A percentile compares a stretch with the other conserved stretches of the same genome.
These are phyloP conservation scores for Microctonus brassicae DNA, from an alignment of 2,888 invertebrate species.

Conservation along the genomic window DNA sequence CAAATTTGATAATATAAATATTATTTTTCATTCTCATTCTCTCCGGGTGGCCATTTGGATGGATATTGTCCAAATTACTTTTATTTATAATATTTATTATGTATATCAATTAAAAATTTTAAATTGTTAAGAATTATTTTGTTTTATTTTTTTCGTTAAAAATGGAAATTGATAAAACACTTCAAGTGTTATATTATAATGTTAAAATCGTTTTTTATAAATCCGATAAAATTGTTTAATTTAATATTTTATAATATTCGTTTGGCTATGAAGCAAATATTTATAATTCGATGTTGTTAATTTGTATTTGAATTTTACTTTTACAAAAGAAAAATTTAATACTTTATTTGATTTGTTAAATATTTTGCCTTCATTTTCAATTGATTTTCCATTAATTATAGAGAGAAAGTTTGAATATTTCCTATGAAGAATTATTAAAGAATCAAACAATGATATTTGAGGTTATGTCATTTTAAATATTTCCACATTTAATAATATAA, in stretches of 20 bases:
- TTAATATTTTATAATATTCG: not conserved
- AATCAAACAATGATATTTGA: not conserved
- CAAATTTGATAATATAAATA: too few relatives aligned
- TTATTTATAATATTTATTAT: not conserved
- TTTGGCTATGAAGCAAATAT: not conserved
- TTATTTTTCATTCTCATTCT: not conserved
- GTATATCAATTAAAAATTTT: not conserved
- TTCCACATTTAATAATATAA: not conserved
- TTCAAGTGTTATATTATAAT: not conserved
- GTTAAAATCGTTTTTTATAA: not conserved
- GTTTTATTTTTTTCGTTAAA: not conserved
- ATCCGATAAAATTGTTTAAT: not conserved
- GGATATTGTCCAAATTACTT: constrained; percentile 42
- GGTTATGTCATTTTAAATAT: not conserved
- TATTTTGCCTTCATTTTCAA: not conserved
- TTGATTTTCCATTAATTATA: not conserved
- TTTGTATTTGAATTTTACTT: too few relatives aligned
- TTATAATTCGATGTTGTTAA: not conserved
- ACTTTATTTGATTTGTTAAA: too few relatives aligned
- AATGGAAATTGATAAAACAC: not conserved
- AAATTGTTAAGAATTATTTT: not conserved
- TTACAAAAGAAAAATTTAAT: too few relatives aligned
- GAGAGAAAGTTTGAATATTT: not conserved
- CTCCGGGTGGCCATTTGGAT: constrained; percentile 55
- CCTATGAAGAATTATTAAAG: not conserved